Evolutionary conservation across 2,888 invertebrate genomes (phyloP).

Genomic region (Hybos culiciformis): DNA sequence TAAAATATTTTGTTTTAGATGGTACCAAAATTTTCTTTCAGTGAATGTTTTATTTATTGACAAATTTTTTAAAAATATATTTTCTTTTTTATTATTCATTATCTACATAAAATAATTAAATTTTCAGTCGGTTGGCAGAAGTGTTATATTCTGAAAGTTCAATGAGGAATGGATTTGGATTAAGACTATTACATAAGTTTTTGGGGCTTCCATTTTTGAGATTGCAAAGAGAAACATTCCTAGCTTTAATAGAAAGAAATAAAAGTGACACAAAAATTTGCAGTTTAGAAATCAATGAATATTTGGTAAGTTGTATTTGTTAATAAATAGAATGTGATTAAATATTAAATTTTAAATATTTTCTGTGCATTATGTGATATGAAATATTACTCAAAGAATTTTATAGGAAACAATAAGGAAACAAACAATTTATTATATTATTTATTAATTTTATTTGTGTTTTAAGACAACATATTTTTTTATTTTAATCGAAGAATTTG

Average conservation of each 20-base stretch:
- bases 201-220: constrained; percentile 88
- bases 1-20: too few relatives aligned
- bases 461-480: not conserved
- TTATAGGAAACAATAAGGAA: too few relatives aligned
- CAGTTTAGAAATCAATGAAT: constrained; percentile 59
- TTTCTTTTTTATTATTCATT: too few relatives aligned
- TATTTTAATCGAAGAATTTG: too few relatives aligned
- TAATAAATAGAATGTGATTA: too few relatives aligned
- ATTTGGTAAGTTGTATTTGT: constrained; percentile 40
- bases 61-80: not conserved
- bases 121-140: constrained; percentile 42
- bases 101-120: too few relatives aligned
- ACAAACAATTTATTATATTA: constrained; percentile 4
- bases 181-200: constrained; percentile 85
- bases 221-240: constrained; percentile 69
- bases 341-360: too few relatives aligned
- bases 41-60: too few relatives aligned
- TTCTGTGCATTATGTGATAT: too few relatives aligned
- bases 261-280: constrained; percentile 65
- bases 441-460: not conserved
- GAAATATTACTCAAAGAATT: too few relatives aligned
- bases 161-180: constrained; percentile 91
- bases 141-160: constrained; percentile 83
- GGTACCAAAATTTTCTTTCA: too few relatives aligned
- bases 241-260: constrained; percentile 75